These are phyloP conservation scores for Bicyclus anynana DNA, from an alignment of 1,140 invertebrate species.

Conservation along the genomic window DNA sequence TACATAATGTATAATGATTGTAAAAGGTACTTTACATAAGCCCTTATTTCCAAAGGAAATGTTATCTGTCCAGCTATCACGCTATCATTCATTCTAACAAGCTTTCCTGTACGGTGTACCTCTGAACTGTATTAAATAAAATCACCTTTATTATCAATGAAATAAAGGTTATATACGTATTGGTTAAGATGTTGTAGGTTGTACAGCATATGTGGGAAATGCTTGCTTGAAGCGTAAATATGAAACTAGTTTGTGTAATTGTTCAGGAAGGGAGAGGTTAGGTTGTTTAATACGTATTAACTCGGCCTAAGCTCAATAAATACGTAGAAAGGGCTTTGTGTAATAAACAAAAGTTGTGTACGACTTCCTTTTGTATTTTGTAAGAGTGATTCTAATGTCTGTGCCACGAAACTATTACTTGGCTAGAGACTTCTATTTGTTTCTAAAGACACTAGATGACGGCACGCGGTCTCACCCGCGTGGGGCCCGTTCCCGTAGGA, in stretches of 20 bases:
- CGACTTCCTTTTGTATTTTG: background rate
- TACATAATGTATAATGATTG: constrained; percentile 6
- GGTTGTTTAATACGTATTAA: constrained; percentile 21
- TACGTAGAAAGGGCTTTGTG: constrained; percentile 3
- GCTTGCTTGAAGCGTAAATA: constrained; percentile 7
- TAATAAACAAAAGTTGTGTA: constrained; percentile 1
- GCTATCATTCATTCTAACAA: constrained; percentile 23
- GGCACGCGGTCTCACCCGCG: too few relatives aligned
- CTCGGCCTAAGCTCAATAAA: constrained; percentile 2
- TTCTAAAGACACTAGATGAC: too few relatives aligned
- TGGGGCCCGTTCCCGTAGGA: too few relatives aligned
- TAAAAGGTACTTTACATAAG: constrained; percentile 22
- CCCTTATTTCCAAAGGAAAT: constrained; percentile 31
- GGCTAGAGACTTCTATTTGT: too few relatives aligned
- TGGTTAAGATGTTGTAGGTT: background rate
- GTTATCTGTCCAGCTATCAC: constrained; percentile 25
- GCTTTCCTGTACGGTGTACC: constrained; percentile 22
- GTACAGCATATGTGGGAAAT: constrained; percentile 12
- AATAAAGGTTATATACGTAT: background rate
- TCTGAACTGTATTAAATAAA: background rate
- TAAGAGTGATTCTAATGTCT: too few relatives aligned
- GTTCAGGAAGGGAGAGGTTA: constrained; percentile 25
- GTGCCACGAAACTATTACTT: too few relatives aligned
- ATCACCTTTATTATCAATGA: background rate
- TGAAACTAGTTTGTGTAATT: constrained; percentile 30